These are phyloP conservation scores for Tricholaema leucomelas DNA, from an alignment of 2,113 vertebrate genomes.

Conservation along the genomic window DNA sequence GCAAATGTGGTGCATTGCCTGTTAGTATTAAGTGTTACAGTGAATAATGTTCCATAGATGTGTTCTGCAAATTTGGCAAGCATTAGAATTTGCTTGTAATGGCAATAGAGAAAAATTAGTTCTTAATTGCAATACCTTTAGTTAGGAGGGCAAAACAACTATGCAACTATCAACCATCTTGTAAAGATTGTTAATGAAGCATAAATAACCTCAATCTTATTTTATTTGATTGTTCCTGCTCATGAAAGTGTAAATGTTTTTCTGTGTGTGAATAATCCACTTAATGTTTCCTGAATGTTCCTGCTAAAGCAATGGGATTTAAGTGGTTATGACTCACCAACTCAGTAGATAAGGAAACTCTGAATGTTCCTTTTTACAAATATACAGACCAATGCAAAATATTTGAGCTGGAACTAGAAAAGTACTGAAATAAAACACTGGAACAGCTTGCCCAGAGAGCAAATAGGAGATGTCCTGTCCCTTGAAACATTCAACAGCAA, in stretches of 20 bases:
- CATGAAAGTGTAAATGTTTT: constrained; percentile 36
- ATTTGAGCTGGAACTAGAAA: neutral
- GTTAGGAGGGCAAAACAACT: constrained; percentile 16
- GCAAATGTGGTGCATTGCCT: constrained; percentile 59
- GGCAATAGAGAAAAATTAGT: constrained; percentile 54
- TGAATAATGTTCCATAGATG: constrained; percentile 51
- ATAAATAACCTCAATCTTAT: constrained; percentile 35
- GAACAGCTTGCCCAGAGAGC: neutral
- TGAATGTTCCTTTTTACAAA: neutral
- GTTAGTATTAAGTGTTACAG: constrained; percentile 51
- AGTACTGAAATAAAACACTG: neutral
- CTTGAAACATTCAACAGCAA: neutral
- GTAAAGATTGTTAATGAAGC: constrained; percentile 27
- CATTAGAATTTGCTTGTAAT: constrained; percentile 61
- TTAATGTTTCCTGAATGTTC: constrained; percentile 19
- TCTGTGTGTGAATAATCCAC: constrained; percentile 31
- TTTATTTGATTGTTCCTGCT: constrained; percentile 34
- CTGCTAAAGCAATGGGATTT: neutral
- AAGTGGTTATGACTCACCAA: neutral
- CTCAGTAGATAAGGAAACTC: neutral
- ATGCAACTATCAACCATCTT: neutral
- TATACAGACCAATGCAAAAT: neutral
- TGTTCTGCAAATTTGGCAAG: constrained; percentile 58
- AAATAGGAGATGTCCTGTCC: neutral
- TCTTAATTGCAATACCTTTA: constrained; percentile 59